phyloP scores from a whole-genome alignment of 1,140 invertebrate species.

The Drosophila punjabiensis region DNA sequence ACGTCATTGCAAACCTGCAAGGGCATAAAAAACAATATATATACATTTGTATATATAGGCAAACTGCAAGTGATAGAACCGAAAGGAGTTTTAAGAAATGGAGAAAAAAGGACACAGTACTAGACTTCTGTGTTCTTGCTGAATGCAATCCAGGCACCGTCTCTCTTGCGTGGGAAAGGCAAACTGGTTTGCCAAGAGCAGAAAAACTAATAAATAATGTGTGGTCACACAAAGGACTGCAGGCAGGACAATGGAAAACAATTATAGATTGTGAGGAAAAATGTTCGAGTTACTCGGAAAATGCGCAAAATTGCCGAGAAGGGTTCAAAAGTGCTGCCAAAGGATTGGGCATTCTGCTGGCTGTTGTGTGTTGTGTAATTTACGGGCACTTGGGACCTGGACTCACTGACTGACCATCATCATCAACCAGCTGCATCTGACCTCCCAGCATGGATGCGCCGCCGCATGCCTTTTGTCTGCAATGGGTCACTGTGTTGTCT shows the following conservation, averaged over 20 bases:
- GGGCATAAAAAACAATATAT: too few species aligned
- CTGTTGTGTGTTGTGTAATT: slow-evolving; percentile 62
- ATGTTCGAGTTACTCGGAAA: slow-evolving; percentile 28
- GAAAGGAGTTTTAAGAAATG: slow-evolving; percentile 11
- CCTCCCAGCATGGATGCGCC: slow-evolving; percentile 20
- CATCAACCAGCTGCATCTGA: slow-evolving; percentile 51
- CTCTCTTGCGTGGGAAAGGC: slow-evolving; percentile 66
- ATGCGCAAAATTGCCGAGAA: slow-evolving; percentile 43
- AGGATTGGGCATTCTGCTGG: slow-evolving; percentile 63
- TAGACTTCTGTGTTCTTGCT: slow-evolving; percentile 4
- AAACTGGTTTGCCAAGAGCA: slow-evolving; percentile 43
- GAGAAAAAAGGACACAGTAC: slow-evolving; percentile 16
- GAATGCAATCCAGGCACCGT: slow-evolving; percentile 31
- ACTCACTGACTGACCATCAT: slow-evolving; percentile 56
- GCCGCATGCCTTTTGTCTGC: slow-evolving; percentile 35
- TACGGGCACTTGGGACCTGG: slow-evolving; percentile 35
- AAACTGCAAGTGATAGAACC: slow-evolving; percentile 13
- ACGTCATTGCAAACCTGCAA: too few species aligned
- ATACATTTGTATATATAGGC: background rate
- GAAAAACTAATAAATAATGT: slow-evolving; percentile 70
- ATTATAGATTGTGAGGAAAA: slow-evolving; percentile 59
- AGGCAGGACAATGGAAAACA: slow-evolving; percentile 67
- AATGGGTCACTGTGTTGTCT: slow-evolving; percentile 39
- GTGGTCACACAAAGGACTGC: slow-evolving; percentile 42
- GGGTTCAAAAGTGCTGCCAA: slow-evolving; percentile 47